A percentile compares a stretch with the other conserved stretches of the same genome.
These are phyloP conservation scores for Psettodes erumei DNA, from an alignment of 2,113 vertebrate species.

Conservation along the genomic window DNA sequence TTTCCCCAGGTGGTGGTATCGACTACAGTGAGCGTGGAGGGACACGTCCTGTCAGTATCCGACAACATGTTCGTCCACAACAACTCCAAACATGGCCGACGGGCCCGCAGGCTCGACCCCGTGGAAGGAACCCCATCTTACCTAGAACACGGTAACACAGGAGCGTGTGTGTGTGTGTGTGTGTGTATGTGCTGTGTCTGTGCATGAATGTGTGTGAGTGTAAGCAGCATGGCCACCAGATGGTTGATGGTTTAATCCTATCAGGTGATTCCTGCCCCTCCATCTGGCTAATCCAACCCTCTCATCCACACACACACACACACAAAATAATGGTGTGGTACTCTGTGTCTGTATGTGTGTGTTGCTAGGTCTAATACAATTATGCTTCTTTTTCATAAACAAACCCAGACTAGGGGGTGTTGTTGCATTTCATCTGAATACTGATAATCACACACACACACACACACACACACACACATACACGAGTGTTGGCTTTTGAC, in stretches of 20 bases:
- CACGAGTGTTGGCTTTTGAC: constrained; percentile 43
- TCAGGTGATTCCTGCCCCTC: constrained; percentile 81
- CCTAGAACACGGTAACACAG: constrained; percentile 80
- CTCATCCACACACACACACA: constrained; percentile 20
- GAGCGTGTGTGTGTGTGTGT: constrained; percentile 32
- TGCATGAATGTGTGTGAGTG: constrained; percentile 25
- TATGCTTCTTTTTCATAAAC: constrained; percentile 55
- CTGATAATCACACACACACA: constrained; percentile 42
- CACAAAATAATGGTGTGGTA: constrained; percentile 23
- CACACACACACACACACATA: constrained; percentile 17
- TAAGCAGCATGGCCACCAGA: constrained; percentile 77
- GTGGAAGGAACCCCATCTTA: constrained; percentile 81
- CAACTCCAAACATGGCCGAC: constrained; percentile 85
- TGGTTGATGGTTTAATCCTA: constrained; percentile 83
- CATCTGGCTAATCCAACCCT: constrained; percentile 78
- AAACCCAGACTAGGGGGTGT: constrained; percentile 44
- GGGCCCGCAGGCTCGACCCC: constrained; percentile 81
- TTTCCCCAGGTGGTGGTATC: constrained; percentile 81
- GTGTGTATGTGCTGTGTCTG: constrained; percentile 20
- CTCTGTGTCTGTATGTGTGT: constrained; percentile 28
- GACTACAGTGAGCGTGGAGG: constrained; percentile 83
- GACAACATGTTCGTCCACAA: constrained; percentile 87
- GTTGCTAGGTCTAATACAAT: constrained; percentile 62
- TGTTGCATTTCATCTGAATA: constrained; percentile 58
- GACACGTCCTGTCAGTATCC: constrained; percentile 82